A percentile compares a stretch with the other conserved stretches of the same genome.
These are phyloP conservation scores for Hydra vulgaris DNA, from an alignment of 30 jellyfish, hydroid and myxozoan genomes.

Conservation along the genomic window DNA sequence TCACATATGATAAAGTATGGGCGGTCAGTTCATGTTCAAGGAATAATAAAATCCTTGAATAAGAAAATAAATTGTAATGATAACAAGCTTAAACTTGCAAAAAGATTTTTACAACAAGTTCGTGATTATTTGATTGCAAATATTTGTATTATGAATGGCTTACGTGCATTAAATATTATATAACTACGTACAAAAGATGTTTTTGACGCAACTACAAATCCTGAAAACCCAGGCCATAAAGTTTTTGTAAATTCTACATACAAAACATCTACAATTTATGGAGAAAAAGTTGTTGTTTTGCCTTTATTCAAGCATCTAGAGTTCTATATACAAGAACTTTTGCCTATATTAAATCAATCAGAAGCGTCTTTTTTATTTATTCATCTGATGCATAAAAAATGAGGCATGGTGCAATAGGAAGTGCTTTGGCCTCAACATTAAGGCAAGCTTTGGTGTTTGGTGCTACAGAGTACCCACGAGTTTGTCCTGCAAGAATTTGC, in stretches of 20 bases:
- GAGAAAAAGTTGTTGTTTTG: constrained; percentile 18
- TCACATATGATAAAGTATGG: constrained; percentile 23
- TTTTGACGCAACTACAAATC: constrained; percentile 2
- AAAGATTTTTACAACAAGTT: constrained; percentile 7
- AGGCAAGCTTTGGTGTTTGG: constrained; percentile 1
- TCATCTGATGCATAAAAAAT: neutral
- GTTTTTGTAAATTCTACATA: constrained; percentile 9
- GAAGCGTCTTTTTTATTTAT: neutral
- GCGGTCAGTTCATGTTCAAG: constrained; percentile 13
- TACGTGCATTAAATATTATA: constrained; percentile 8
- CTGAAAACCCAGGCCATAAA: constrained; percentile 19
- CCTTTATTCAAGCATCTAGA: constrained; percentile 15
- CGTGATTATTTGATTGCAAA: constrained; percentile 14
- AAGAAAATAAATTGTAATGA: neutral
- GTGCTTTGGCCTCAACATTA: constrained; percentile 8
- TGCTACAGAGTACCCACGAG: neutral
- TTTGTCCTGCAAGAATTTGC: constrained; percentile 15
- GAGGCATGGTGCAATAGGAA: neutral
- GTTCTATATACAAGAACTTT: neutral
- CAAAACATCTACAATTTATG: constrained; percentile 22
- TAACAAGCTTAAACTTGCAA: constrained; percentile 1
- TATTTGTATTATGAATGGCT: constrained; percentile 9
- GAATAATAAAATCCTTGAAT: neutral
- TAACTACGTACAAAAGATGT: constrained; percentile 10
- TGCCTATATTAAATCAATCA: neutral